Percentiles rank a stretch among this genome's conserved stretches.
phyloP scores from a whole-genome alignment of 2,113 vertebrate genomes.

The Ochotona princeps region DNA sequence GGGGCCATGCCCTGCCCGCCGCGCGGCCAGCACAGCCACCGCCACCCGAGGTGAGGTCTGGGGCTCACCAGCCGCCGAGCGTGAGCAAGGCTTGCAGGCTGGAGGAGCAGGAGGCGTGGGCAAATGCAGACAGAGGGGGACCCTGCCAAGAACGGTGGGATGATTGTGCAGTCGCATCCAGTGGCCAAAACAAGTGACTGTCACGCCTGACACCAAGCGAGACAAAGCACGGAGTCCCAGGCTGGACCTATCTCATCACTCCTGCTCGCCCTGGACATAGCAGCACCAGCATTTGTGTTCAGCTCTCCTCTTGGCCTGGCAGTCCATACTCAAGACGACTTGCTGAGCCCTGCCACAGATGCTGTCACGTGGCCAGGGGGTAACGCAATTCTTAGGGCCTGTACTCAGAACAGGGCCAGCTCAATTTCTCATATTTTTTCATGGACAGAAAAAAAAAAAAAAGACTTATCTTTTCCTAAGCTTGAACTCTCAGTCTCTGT shows the following conservation, averaged over 20 bases:
- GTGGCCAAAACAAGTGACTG: conserved; percentile 1
- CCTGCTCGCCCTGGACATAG: rapidly evolving
- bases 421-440: neutral
- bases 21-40: neutral
- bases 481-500: conserved; percentile 8
- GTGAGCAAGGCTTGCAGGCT: neutral
- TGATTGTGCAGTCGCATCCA: neutral
- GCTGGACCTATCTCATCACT: neutral
- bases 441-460: conserved; percentile 44
- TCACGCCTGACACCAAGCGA: conserved; percentile 10
- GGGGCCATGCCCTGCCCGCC: neutral
- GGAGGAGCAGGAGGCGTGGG: too few relatives aligned
- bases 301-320: rapidly evolving
- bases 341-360: neutral
- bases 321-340: neutral
- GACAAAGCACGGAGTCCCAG: rapidly evolving
- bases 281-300: rapidly evolving
- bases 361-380: rapidly evolving
- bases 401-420: neutral
- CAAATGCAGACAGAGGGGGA: neutral
- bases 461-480: conserved; percentile 50
- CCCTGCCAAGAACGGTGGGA: neutral
- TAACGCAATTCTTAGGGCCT: neutral
- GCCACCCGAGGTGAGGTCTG: rapidly evolving
- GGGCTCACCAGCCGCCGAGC: neutral